Evolutionary conservation across 2,113 vertebrate genomes (phyloP), one percentile per base, ranked within the genome.

Genomic region (Brachirus orientalis): DNA sequence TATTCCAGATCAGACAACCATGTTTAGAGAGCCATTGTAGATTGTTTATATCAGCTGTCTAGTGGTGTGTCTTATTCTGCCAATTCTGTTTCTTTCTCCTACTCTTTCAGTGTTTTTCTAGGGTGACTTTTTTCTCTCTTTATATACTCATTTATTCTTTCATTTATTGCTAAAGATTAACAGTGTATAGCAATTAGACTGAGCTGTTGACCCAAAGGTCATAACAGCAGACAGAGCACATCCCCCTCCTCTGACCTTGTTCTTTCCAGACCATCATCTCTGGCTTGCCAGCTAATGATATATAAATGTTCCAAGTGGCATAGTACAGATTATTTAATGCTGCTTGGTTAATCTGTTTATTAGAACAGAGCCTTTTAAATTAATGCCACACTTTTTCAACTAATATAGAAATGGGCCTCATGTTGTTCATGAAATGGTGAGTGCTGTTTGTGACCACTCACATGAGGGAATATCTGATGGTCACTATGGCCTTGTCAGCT

Each of bases 301-400:
- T 79, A 63, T 72, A 82, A 75, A 87, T 82, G 60, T 72, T 20
- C 43, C 4, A n/a, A n/a, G n/a, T n/a, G n/a, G n/a, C n/a, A n/a
- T 41, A 38, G 46, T 10, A 4, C 4, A 7, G 57, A 55, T 59
- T 66, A 63, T 81, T 75, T 75, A 56, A 79, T 84, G 56, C 78
- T 40, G n/a, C 56, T 81, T 68, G 69, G 68, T 78, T 60, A 77
- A 80, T 81, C 58, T 70, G 62, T 88, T 88, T 72, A 73, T 82
- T 58, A 69, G 70, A 28, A 6, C 28, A n/a, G n/a, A n/a, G n/a
- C 5, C 60, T 72, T 64, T 50, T 11, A 14, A 13, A 22, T 56
- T 54, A 35, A 62, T 4, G 44, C 45, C 0, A 10, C 1, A 7
- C 11, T 73, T 63, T n/a, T 33, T 67, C 48, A 8, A 38, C 65